A percentile compares a stretch with the other conserved stretches of the same genome.
Evolutionary conservation across 2,888 invertebrate genomes (phyloP).

Genomic region (Lithophane leautieri): DNA sequence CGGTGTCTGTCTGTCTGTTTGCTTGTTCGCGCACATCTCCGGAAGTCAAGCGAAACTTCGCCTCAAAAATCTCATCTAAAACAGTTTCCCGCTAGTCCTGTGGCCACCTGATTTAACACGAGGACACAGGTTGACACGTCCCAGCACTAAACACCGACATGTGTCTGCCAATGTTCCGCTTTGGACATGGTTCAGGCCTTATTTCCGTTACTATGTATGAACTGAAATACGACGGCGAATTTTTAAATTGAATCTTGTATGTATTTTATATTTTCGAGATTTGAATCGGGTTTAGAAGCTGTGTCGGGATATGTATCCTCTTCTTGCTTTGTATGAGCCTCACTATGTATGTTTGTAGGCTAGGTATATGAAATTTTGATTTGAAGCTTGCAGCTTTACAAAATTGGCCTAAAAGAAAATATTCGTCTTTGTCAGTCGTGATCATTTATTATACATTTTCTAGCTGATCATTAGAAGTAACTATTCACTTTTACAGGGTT

Average conservation of each 20-base stretch:
- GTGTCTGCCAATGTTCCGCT: conserved; percentile 68
- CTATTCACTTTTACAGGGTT: neutral
- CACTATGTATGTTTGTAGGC: too few species aligned
- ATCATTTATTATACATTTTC: neutral
- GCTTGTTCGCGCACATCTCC: too few species aligned
- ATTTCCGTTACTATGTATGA: conserved; percentile 72
- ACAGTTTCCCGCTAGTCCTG: conserved; percentile 21
- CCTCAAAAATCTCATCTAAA: neutral
- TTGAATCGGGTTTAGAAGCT: conserved; percentile 42
- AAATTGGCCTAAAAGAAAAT: neutral
- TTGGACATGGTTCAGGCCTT: conserved; percentile 71
- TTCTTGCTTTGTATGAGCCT: neutral
- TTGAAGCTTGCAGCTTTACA: neutral
- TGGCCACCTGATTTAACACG: conserved; percentile 53
- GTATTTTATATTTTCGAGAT: conserved; percentile 54
- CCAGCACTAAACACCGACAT: conserved; percentile 72
- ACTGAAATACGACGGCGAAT: conserved; percentile 68
- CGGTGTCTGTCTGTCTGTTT: too few species aligned
- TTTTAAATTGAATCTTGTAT: conserved; percentile 68
- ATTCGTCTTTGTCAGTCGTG: neutral
- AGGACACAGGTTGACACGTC: conserved; percentile 65
- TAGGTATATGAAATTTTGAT: neutral
- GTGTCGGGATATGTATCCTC: neutral
- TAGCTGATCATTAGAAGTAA: neutral
- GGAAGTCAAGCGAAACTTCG: too few species aligned